A percentile compares a stretch with the other conserved stretches of the same genome.
phyloP scores from a whole-genome alignment of 1,140 invertebrate species.

The Lutraria rhynchaena region DNA sequence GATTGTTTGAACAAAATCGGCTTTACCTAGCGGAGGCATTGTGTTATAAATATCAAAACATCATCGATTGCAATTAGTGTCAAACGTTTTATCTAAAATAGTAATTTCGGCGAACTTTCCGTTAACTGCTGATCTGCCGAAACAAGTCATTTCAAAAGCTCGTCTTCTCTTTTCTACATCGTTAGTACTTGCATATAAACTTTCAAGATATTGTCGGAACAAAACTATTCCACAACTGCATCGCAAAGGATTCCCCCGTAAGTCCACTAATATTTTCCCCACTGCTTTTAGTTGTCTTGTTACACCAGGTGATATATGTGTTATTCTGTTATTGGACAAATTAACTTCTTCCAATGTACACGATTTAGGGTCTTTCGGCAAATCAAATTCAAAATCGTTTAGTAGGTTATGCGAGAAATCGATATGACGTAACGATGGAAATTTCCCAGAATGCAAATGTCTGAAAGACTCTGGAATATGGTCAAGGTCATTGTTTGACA shows the following conservation, averaged over 20 bases:
- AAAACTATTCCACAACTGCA: constrained; percentile 18
- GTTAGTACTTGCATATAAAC: neutral
- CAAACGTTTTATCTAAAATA: constrained; percentile 33
- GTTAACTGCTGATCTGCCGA: neutral
- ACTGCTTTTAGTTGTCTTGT: constrained; percentile 25
- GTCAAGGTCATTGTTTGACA: constrained; percentile 44
- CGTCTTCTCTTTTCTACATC: constrained; percentile 1
- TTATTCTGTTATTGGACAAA: constrained; percentile 20
- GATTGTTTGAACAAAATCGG: no score
- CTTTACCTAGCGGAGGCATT: no score
- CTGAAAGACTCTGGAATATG: constrained; percentile 37
- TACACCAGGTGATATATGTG: neutral
- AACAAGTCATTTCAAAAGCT: constrained; percentile 38
- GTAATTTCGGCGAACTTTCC: constrained; percentile 6
- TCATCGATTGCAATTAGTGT: constrained; percentile 43
- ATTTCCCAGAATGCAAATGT: constrained; percentile 48
- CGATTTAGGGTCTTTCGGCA: constrained; percentile 28
- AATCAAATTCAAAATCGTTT: constrained; percentile 44
- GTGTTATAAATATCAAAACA: no score
- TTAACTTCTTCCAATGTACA: constrained; percentile 37
- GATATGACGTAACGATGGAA: constrained; percentile 31
- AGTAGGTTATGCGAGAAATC: constrained; percentile 52
- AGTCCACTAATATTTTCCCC: constrained; percentile 37
- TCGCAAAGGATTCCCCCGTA: constrained; percentile 32
- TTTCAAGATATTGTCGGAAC: constrained; percentile 40